Base-by-base conservation (phyloP, 2,113 vertebrate species). In the Gallinago paraguaiae region DNA sequence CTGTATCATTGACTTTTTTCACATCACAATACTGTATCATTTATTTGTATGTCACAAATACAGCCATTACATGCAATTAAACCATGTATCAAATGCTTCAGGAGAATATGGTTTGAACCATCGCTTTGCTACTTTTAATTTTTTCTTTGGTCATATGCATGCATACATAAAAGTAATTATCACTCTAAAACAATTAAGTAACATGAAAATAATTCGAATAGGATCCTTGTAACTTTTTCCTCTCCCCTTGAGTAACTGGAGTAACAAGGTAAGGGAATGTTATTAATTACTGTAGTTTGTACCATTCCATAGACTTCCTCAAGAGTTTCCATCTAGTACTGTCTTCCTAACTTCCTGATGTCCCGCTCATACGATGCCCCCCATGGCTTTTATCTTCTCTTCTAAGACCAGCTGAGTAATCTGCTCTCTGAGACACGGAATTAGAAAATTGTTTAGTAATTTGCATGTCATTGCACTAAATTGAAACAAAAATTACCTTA, bases 1-100 rank as follows among this genome's bases (percentile, higher is more conserved):
- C 37, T 7, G 33, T 37, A 20, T 63, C 41, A 1, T 33, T 35
- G 67, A 2, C 2, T 53, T 25, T 46, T 61, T 51, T 17, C 25
- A 4, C 2, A 1, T 20, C 15, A 37, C 18, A 13, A 7, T 4
- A 3, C n/a, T 11, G 19, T 15, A 5, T 8, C 4, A 2, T 75
- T 69, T 48, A 2, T 69, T 68, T 65, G 16, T n/a, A 2, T 30
- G 18, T 43, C 31, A 35, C 75, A 10, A 27, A 13, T 5, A 1
- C 2, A 43, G 56, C 11, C 12, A 17, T 23, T 28, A 1, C 2
- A 14, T 30, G 31, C 41, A 88, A 64, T 83, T 5, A 25, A 86
- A 24, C 17, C 33, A n/a, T 1, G 4, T n/a, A 24, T 17, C 65
- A 37, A 81, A 56, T 53, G 60, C 64, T 65, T 64, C 50, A 57